phyloP scores from a whole-genome alignment of 2,888 invertebrate species.

The Agrotis segetum region DNA sequence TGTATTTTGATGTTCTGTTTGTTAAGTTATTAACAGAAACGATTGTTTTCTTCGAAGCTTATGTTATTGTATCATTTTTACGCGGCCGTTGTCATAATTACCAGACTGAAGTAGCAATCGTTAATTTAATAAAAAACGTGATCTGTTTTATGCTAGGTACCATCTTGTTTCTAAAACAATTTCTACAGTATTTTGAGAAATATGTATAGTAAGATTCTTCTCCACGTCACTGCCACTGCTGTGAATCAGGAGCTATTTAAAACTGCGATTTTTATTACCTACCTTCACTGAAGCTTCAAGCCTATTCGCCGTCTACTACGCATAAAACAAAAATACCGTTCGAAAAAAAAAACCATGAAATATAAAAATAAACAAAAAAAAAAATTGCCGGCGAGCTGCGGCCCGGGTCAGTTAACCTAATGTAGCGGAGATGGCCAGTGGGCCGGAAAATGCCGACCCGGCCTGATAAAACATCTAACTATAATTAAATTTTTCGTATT shows the following conservation, averaged over 20 bases:
- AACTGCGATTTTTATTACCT: background rate
- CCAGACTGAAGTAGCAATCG: too few species aligned
- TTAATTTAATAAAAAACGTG: too few species aligned
- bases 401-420: conserved; percentile 55
- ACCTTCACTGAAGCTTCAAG: background rate
- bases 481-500: conserved; percentile 61
- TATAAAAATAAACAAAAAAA: conserved; percentile 56
- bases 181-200: too few species aligned
- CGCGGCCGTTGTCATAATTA: background rate
- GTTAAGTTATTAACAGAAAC: background rate
- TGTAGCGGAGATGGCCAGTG: conserved; percentile 56
- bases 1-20: background rate
- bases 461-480: conserved; percentile 55
- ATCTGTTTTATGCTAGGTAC: too few species aligned
- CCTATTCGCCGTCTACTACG: conserved; percentile 6
- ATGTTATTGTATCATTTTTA: background rate
- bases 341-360: conserved; percentile 47
- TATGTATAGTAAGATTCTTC: too few species aligned
- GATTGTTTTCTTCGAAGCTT: background rate
- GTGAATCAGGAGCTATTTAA: background rate
- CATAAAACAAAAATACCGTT: conserved; percentile 44
- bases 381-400: conserved; percentile 22
- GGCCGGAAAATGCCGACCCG: conserved; percentile 52
- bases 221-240: too few species aligned
- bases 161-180: too few species aligned